phyloP scores from a whole-genome alignment of 2,113 vertebrate genomes.

The Pyxicephalus adspersus region DNA sequence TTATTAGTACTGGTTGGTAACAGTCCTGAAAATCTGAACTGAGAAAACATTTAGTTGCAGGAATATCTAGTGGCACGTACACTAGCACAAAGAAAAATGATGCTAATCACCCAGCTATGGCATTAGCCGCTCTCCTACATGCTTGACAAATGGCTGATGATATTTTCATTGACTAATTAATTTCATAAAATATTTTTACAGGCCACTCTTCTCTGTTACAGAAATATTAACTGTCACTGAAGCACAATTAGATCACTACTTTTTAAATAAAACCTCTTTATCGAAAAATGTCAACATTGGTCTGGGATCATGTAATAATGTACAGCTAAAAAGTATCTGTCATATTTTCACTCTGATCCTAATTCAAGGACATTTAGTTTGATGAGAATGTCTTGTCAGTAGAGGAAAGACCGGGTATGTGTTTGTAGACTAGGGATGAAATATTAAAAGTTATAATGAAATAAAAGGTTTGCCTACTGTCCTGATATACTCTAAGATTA shows the following conservation, averaged over 20 bases:
- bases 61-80: not conserved
- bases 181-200: slow-evolving; percentile 12
- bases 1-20: not conserved
- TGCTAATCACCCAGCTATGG: not conserved
- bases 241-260: not conserved
- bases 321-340: not conserved
- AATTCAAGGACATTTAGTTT: not conserved
- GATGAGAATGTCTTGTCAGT: no score
- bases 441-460: no score
- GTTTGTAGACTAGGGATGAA: no score
- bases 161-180: slow-evolving; percentile 15
- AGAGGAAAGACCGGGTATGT: no score
- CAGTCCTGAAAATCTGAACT: not conserved
- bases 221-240: not conserved
- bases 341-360: not conserved
- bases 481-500: no score
- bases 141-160: slow-evolving; percentile 3
- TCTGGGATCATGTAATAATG: not conserved
- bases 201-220: not conserved
- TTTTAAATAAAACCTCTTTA: not conserved
- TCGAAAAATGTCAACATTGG: not conserved
- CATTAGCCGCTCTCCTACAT: not conserved
- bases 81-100: slow-evolving; percentile 3
- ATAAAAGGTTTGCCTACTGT: no score
- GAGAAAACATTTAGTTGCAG: not conserved